Conservation (phyloP, 1,140 invertebrate genomes). For the Drosophila kurseongensis region DNA sequence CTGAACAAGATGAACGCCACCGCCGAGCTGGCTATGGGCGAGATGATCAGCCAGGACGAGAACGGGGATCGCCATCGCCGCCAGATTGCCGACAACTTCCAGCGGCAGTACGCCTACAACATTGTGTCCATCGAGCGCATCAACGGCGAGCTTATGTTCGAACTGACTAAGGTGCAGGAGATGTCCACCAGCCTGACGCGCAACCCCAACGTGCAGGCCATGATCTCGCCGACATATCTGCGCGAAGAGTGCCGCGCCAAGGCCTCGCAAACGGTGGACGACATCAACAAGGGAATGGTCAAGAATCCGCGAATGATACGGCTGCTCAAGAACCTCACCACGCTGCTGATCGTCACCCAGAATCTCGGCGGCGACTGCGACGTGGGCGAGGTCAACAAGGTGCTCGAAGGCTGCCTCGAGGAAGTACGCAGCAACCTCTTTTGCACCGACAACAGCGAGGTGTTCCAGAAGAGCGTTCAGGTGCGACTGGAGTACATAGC, state of each 20-base stretch:
- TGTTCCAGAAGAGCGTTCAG: constrained; percentile 96
- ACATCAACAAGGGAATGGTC: constrained; percentile 88
- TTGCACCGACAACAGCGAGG: constrained; percentile 90
- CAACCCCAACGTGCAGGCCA: constrained; percentile 93
- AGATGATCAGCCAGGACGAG: constrained; percentile 86
- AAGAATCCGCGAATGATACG: constrained; percentile 88
- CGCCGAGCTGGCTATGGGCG: constrained; percentile 90
- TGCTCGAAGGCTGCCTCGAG: constrained; percentile 95
- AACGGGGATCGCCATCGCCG: constrained; percentile 38
- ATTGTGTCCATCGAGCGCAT: constrained; percentile 96
- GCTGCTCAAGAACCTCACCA: constrained; percentile 94
- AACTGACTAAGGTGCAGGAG: constrained; percentile 93
- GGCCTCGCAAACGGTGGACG: constrained; percentile 92
- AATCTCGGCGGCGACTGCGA: constrained; percentile 91
- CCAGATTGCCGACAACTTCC: constrained; percentile 91
- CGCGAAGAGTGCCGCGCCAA: constrained; percentile 94
- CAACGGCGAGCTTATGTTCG: constrained; percentile 94
- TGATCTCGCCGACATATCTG: constrained; percentile 94
- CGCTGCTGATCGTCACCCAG: constrained; percentile 96
- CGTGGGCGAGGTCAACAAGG: constrained; percentile 96
- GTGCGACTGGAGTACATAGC: constrained; percentile 97
- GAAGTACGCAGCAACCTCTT: constrained; percentile 92
- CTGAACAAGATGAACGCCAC: constrained; percentile 95
- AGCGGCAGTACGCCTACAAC: constrained; percentile 94
- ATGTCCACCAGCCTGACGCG: constrained; percentile 95